Evolutionary conservation across 2,113 vertebrate species (phyloP), one percentile per base, ranked within the genome.

Genomic region (Ariopsis seemanni): DNA sequence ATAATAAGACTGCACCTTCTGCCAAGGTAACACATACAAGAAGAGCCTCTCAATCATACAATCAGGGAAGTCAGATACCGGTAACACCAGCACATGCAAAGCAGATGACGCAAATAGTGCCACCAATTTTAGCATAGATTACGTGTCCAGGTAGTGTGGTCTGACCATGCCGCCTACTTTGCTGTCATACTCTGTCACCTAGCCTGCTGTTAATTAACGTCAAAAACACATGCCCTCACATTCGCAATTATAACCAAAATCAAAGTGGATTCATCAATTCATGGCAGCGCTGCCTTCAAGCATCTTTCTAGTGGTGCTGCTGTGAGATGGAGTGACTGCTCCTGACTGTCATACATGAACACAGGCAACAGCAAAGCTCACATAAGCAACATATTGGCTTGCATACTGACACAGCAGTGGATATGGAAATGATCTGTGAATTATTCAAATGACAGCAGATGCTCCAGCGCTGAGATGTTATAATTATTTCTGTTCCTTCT

Each of bases 361-460:
- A 83, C 52, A 7, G 60, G 10, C 50, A 42, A 18, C 42, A 25
- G 80, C 52, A 48, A 25, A 15, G 86, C 18, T 75, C 69, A 65
- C 18, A 50, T 63, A 9, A 57, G 62, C 30, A 14, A 34, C 30
- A 83, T 48, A 25, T 6, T 5, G 27, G 65, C 53, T 65, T 60
- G 83, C 83, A 85, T 52, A 71, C 62, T 55, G 63, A 88, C 34
- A 17, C 30, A 69, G 27, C 30, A 50, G 86, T 88, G 86, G 48
- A 85, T 89, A 86, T 89, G 88, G 82, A 86, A 88, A 89, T 89
- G 48, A 75, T 20, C 30, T 15, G 71, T 85, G 79, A 89, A 86
- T 90, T 86, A 86, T 89, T 90, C 81, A 89, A 55, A 69, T 22
- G 52, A 86, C 62, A 67, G 74, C 85, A 86, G 85, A 86, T 86